Conservation (phyloP, 2,113 vertebrate species). For the Pachycephala philippinensis region DNA sequence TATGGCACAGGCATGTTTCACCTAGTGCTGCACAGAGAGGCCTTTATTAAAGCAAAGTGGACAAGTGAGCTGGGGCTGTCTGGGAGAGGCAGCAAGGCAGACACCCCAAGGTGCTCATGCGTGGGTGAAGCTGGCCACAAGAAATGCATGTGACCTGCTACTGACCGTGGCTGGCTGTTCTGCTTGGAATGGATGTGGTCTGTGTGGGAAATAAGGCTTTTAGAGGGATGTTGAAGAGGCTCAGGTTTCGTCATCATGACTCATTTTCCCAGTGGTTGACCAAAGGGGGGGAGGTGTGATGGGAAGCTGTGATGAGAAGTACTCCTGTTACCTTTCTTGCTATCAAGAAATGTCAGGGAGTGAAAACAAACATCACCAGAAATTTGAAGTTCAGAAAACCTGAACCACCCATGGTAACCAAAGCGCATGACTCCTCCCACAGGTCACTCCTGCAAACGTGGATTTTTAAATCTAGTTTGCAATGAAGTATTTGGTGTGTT, state of each 20-base stretch:
- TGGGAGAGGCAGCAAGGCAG: background rate
- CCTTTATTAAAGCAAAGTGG: background rate
- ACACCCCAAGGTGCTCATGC: rapidly evolving
- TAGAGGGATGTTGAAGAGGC: background rate
- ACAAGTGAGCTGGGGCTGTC: background rate
- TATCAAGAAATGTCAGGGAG: background rate
- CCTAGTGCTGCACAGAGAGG: background rate
- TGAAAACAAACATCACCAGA: background rate
- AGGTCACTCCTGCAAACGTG: background rate
- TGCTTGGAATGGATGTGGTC: background rate
- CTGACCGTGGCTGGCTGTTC: background rate
- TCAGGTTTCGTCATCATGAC: background rate
- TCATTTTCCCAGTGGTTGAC: background rate
- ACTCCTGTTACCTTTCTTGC: background rate
- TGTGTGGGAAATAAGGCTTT: background rate
- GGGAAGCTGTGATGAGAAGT: background rate
- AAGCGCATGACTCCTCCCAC: background rate
- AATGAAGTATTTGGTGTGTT: background rate
- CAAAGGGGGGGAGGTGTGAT: background rate
- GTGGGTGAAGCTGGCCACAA: background rate
- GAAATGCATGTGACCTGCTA: background rate
- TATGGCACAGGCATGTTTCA: background rate
- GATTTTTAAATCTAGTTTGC: background rate
- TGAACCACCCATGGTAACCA: rapidly evolving
- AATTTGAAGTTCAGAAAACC: background rate